Conservation (phyloP, 1,140 invertebrate species). For the Drosophila repletoides region DNA sequence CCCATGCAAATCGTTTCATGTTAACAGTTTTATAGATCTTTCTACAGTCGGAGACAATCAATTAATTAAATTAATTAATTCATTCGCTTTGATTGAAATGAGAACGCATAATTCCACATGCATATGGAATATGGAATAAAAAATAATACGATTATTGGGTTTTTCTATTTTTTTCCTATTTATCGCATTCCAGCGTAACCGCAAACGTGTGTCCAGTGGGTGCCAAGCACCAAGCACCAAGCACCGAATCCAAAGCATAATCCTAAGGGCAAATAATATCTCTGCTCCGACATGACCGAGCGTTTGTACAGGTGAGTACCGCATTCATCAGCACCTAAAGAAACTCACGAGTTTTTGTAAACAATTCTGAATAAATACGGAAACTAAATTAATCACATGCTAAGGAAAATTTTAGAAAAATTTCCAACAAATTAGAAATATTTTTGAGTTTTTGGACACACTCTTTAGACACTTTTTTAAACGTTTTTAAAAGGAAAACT, state of each 20-base stretch:
- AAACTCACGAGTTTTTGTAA: neutral
- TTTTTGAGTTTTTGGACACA: neutral
- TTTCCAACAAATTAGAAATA: no score
- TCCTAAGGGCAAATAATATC: neutral
- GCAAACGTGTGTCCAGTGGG: conserved; percentile 12
- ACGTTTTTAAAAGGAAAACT: no score
- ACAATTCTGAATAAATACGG: neutral
- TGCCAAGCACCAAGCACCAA: conserved; percentile 32
- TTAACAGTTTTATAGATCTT: conserved; percentile 33
- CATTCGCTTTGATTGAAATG: conserved; percentile 27
- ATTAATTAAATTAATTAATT: conserved; percentile 15
- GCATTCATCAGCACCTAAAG: neutral
- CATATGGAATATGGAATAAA: conserved; percentile 4
- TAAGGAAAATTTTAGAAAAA: no score
- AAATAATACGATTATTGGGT: conserved; percentile 29
- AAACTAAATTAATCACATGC: no score
- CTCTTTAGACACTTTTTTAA: neutral
- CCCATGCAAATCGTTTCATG: conserved; percentile 45
- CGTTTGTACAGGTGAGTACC: conserved; percentile 41
- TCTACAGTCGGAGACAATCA: conserved; percentile 1
- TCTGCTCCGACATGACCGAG: conserved; percentile 38
- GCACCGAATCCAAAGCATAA: conserved; percentile 14
- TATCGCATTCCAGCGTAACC: conserved; percentile 40
- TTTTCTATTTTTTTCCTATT: conserved; percentile 30
- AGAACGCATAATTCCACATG: conserved; percentile 13